Evolutionary conservation across 2,888 invertebrate genomes (phyloP), one percentile per base, ranked within the genome.

Genomic region (Zootermopsis nevadensis): DNA sequence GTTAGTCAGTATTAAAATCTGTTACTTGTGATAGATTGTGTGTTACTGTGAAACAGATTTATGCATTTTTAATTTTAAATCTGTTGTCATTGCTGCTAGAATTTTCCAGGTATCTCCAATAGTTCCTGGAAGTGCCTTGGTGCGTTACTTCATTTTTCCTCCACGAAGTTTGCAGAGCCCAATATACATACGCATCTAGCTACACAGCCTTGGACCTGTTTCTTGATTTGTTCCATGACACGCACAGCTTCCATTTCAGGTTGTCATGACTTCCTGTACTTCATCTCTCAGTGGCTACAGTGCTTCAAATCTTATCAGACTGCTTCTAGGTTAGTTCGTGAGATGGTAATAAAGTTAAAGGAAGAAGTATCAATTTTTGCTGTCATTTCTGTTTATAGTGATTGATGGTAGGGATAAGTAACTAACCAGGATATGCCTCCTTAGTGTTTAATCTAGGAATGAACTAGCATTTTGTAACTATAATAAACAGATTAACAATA

Each of bases 171-270:
- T 74, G 35, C 19, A n/a, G 74, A 74, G n/a, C 24, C 22, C 6
- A 38, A 38, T 38, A 38, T 74, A 38, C 35, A 74, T 8, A 15
- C 31, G 30, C 79, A 74, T 35, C 33, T 83, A 24, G 80, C 83
- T 22, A 76, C 80, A 22, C 83, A 83, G 22, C 83, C 83, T 30
- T 83, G 83, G 83, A 83, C 72, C 7, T 55, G 33, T 30, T 72
- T 74, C 30, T 31, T 83, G n/a, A 69, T 79, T 27, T 48, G 80
- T 24, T 33, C 80, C 31, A 80, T 38, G 27, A 42, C 22, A 69
- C 22, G 8, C 6, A 55, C 55, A 69, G n/a, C 35, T 74, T 35
- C 53, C 27, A 30, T 27, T 22, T 55, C 24, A 35, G 24, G 27
- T 76, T n/a, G n/a, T 55, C 31, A 74, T 10, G 31, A 74, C 55